These are phyloP conservation scores for Acrobasis repandana DNA, from an alignment of 2,888 invertebrate genomes.

Conservation along the genomic window DNA sequence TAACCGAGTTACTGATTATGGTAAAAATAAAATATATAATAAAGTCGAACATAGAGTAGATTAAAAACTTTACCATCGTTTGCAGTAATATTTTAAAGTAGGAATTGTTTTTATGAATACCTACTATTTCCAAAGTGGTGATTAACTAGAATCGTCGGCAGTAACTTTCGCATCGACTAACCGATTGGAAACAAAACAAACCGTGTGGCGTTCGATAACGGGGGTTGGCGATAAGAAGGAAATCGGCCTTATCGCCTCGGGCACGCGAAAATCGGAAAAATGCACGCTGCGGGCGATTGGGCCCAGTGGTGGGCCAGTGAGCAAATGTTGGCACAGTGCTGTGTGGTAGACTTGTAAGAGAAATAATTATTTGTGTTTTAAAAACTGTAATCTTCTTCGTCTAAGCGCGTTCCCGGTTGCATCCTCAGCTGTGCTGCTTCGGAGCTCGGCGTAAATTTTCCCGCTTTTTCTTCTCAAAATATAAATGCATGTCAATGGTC, in stretches of 20 bases:
- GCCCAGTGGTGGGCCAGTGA: conserved; percentile 14
- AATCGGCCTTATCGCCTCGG: conserved; percentile 60
- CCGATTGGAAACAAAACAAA: conserved; percentile 45
- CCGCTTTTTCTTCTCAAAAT: too few relatives aligned
- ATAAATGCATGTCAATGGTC: too few relatives aligned
- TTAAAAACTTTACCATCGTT: too few relatives aligned
- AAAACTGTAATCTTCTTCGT: too few relatives aligned
- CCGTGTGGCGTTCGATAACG: conserved; percentile 43
- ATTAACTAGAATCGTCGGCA: neutral
- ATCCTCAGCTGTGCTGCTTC: too few relatives aligned
- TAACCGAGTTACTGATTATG: too few relatives aligned
- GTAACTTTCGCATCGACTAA: conserved; percentile 29
- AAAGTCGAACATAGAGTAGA: too few relatives aligned
- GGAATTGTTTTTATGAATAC: too few relatives aligned
- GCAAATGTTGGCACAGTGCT: conserved; percentile 24
- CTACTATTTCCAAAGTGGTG: conserved; percentile 32
- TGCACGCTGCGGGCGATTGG: conserved; percentile 48
- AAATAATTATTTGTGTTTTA: neutral
- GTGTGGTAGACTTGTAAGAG: neutral
- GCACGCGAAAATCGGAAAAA: conserved; percentile 63
- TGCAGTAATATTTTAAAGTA: too few relatives aligned
- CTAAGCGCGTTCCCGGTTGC: too few relatives aligned
- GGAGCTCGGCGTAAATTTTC: too few relatives aligned
- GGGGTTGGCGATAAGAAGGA: conserved; percentile 51
- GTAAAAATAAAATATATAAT: too few relatives aligned